Conservation (phyloP, 1,140 invertebrate species). For the Steinernema khuongi region DNA sequence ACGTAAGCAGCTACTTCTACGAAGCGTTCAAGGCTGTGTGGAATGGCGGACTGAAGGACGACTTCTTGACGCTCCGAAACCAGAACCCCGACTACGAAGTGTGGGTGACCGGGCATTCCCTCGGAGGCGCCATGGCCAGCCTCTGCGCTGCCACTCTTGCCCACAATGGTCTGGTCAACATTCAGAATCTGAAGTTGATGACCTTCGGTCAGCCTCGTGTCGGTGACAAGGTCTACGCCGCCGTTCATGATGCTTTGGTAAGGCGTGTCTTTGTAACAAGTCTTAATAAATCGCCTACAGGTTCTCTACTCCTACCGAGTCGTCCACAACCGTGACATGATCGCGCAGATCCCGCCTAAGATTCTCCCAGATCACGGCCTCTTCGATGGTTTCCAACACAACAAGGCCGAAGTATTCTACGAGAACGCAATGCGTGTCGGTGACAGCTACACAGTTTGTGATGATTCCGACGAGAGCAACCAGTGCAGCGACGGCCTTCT, state of each 20-base stretch:
- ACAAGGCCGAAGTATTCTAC: conserved; percentile 43
- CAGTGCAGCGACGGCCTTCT: neutral
- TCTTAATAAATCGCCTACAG: too few species aligned
- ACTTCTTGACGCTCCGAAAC: conserved; percentile 23
- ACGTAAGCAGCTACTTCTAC: conserved; percentile 40
- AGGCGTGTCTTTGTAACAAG: too few species aligned
- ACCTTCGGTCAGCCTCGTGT: conserved; percentile 48
- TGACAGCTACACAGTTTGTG: neutral
- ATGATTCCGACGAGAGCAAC: neutral
- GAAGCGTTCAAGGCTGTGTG: conserved; percentile 39
- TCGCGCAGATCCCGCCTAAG: conserved; percentile 37
- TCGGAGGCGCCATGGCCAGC: too few species aligned
- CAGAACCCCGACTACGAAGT: conserved; percentile 38
- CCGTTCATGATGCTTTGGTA: conserved; percentile 39
- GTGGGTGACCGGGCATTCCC: too few species aligned
- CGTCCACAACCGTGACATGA: conserved; percentile 35
- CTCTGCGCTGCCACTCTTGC: conserved; percentile 23
- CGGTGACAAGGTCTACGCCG: conserved; percentile 39
- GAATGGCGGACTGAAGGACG: conserved; percentile 38
- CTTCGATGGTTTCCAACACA: conserved; percentile 41
- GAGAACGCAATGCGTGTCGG: conserved; percentile 16
- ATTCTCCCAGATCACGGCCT: conserved; percentile 36
- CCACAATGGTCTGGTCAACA: conserved; percentile 21
- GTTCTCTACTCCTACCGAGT: conserved; percentile 35
- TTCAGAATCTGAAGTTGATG: conserved; percentile 35